A percentile compares a stretch with the other conserved stretches of the same genome.
These are phyloP conservation scores for Laodelphax striatellus DNA, from an alignment of 1,140 invertebrate species.

Conservation along the genomic window DNA sequence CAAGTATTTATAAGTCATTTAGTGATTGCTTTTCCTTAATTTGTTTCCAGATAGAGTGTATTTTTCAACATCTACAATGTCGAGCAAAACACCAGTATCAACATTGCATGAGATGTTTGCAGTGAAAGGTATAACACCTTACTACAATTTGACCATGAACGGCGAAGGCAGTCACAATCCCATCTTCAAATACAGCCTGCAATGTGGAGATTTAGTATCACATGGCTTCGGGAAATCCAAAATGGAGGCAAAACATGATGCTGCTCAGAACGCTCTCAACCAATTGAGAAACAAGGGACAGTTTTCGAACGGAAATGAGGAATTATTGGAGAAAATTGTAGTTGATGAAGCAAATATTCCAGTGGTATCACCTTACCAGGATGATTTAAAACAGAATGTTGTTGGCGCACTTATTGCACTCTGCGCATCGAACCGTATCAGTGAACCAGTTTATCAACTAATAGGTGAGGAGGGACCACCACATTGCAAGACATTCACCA, in stretches of 20 bases:
- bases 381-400: constrained; percentile 20
- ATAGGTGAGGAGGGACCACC: constrained; percentile 54
- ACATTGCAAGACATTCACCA: constrained; percentile 53
- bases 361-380: constrained; percentile 17
- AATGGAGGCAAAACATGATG: constrained; percentile 57
- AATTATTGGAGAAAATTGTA: neutral
- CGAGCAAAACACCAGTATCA: constrained; percentile 53
- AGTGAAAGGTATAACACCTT: constrained; percentile 43
- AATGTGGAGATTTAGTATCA: constrained; percentile 32
- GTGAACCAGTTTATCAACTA: constrained; percentile 47
- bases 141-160: constrained; percentile 54
- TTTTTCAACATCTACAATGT: too few species aligned
- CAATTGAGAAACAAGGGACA: constrained; percentile 18
- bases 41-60: too few species aligned
- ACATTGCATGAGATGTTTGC: constrained; percentile 60
- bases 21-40: too few species aligned
- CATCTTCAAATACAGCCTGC: constrained; percentile 50
- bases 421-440: constrained; percentile 49
- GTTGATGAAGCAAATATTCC: constrained; percentile 5
- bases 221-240: constrained; percentile 48
- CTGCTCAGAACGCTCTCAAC: constrained; percentile 45
- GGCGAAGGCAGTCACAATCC: constrained; percentile 59
- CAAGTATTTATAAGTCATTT: too few species aligned
- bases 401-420: constrained; percentile 30
- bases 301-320: constrained; percentile 3